Base-by-base conservation (phyloP, 1,140 invertebrate genomes). In the Saccostrea echinata region DNA sequence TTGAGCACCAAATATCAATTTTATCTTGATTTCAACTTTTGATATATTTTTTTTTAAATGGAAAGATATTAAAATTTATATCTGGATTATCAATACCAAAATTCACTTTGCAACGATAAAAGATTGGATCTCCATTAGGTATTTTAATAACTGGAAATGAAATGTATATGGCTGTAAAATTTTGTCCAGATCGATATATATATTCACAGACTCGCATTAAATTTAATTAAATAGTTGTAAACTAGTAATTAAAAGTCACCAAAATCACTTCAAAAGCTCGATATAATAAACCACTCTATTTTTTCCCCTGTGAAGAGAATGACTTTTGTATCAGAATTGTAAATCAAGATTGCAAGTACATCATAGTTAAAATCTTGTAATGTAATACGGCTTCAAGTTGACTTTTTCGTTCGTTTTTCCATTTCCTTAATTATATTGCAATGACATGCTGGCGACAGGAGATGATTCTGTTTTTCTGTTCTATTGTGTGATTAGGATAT, bases 371-470 rank as follows among this genome's bases (percentile, higher is more conserved):
- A 18, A 76, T 76, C 68, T 76, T 30, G 68, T 76, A 76, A 76
- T 76, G 9, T 33, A 12, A 76, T 76, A 76, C 68, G 68, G 30
- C 24, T 76, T 76, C 68, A 27, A 30, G 68, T 76, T 76, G 68
- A 76, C 68, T 76, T 76, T 76, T 76, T 30, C 27, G 33, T 76
- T 76, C 68, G 68, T 33, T 76, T 76, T 30, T 76, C 27, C 68
- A 76, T 76, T 76, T 76, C 68, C 68, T 76, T 76, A 33, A 76
- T 76, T 76, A 76, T 30, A 76, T 76, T 76, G 68, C 68, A 76
- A 30, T 76, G 68, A 16, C 30, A 30, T 30, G 24, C 16, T 30
- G 68, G 68, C 27, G 27, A 76, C 68, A 64, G 21, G 21, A 24
- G 57, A 64, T 4, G 21, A 21, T 64, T 64, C 24, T 21, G 9